Evolutionary conservation across 1,140 invertebrate species (phyloP).

Genomic region (Drosophila sp.): DNA sequence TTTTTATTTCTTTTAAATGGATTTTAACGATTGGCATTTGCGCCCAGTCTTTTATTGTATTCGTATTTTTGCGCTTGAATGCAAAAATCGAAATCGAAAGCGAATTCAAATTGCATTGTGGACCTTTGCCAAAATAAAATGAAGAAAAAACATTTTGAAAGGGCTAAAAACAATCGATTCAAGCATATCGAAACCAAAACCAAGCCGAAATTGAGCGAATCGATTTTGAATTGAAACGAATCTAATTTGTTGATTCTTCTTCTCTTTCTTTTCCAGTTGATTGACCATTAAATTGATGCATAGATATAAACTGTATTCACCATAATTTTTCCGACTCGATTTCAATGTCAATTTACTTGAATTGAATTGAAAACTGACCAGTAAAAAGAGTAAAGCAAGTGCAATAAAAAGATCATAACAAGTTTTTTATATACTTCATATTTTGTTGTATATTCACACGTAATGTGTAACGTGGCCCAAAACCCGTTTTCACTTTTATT

Average conservation of each 20-base stretch:
- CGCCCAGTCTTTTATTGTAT: conserved; percentile 22
- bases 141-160: conserved; percentile 14
- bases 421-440: background rate
- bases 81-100: conserved; percentile 57
- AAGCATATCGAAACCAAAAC: conserved; percentile 6
- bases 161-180: conserved; percentile 24
- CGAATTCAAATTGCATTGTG: conserved; percentile 55
- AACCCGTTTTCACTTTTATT: conserved; percentile 82
- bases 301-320: conserved; percentile 11
- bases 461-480: conserved; percentile 7
- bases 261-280: conserved; percentile 15
- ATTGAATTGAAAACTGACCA: conserved; percentile 46
- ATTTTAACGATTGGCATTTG: conserved; percentile 48
- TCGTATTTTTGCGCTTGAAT: conserved; percentile 21
- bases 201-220: conserved; percentile 13
- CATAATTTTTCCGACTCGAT: conserved; percentile 18
- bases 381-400: conserved; percentile 3
- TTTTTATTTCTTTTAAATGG: conserved; percentile 30
- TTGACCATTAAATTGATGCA: conserved; percentile 35
- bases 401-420: background rate
- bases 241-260: background rate
- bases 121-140: conserved; percentile 25
- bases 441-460: conserved; percentile 16
- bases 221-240: conserved; percentile 15
- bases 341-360: conserved; percentile 76